phyloP scores from a whole-genome alignment of 2,888 invertebrate species.

The Cancer borealis region DNA sequence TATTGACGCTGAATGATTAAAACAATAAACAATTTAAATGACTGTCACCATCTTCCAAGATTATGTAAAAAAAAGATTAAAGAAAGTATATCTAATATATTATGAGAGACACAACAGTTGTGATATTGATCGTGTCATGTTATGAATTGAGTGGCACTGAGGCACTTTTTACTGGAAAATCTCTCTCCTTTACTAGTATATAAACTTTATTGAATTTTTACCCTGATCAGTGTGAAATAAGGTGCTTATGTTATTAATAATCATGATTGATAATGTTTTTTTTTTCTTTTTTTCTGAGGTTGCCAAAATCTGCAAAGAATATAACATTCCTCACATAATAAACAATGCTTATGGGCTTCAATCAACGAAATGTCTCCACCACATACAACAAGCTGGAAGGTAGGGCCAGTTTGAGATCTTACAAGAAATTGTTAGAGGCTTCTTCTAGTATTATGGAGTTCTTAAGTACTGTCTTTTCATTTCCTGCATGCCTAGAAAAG shows the following conservation, averaged over 20 bases:
- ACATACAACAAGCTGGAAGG: constrained; percentile 85
- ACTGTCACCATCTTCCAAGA: too few species aligned
- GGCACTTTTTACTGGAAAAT: not conserved
- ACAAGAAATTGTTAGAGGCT: not conserved
- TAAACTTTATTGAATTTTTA: not conserved
- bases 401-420: constrained; percentile 77
- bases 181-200: not conserved
- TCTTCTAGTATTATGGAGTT: not conserved
- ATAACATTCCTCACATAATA: constrained; percentile 87
- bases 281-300: constrained; percentile 79
- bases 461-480: not conserved
- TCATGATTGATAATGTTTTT: not conserved
- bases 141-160: not conserved
- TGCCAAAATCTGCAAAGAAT: constrained; percentile 84
- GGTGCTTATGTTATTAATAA: not conserved
- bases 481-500: not conserved
- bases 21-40: too few species aligned
- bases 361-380: constrained; percentile 84
- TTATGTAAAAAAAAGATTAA: too few species aligned
- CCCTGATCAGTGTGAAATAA: not conserved
- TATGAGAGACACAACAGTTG: too few species aligned
- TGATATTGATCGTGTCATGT: too few species aligned
- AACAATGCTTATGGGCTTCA: constrained; percentile 93
- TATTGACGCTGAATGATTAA: too few species aligned
- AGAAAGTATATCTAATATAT: too few species aligned